Evolutionary conservation across 2,113 vertebrate genomes (phyloP).

Genomic region (Dicaeum eximium): DNA sequence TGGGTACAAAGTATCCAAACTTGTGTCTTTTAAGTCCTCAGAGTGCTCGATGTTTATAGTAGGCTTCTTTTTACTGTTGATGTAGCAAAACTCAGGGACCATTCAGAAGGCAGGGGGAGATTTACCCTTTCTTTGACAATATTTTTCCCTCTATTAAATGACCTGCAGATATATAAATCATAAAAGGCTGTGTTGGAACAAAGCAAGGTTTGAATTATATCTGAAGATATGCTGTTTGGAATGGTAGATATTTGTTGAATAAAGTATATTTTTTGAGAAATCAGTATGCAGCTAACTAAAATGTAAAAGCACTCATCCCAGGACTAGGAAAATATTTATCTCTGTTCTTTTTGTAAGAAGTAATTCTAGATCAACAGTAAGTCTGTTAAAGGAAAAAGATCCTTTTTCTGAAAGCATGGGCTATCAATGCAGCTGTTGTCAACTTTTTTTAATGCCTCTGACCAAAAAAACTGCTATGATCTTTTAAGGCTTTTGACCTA

Average conservation of each 20-base stretch:
- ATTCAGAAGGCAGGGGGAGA: too few relatives aligned
- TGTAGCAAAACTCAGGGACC: background rate
- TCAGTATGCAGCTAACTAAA: background rate
- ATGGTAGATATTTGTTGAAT: background rate
- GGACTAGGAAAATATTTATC: background rate
- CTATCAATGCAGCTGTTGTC: background rate
- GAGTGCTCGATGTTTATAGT: background rate
- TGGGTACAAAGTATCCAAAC: background rate
- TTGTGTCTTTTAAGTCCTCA: background rate
- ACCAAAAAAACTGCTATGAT: background rate
- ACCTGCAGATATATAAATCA: background rate
- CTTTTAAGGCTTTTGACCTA: background rate
- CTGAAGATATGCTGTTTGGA: background rate
- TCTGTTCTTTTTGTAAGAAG: background rate
- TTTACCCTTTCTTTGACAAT: background rate
- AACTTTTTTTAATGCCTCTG: background rate
- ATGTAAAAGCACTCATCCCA: background rate
- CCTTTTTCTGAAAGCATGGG: background rate
- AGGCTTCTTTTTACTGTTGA: slow-evolving; percentile 18
- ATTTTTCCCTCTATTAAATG: slow-evolving; percentile 33
- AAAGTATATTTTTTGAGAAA: background rate
- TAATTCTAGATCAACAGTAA: background rate
- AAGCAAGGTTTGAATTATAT: background rate
- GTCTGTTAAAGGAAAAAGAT: background rate
- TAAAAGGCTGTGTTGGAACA: background rate